Evolutionary conservation across 2,797 vertebrate species (phyloP), one percentile per base, ranked within the genome.

Genomic region (Mallotus villosus): DNA sequence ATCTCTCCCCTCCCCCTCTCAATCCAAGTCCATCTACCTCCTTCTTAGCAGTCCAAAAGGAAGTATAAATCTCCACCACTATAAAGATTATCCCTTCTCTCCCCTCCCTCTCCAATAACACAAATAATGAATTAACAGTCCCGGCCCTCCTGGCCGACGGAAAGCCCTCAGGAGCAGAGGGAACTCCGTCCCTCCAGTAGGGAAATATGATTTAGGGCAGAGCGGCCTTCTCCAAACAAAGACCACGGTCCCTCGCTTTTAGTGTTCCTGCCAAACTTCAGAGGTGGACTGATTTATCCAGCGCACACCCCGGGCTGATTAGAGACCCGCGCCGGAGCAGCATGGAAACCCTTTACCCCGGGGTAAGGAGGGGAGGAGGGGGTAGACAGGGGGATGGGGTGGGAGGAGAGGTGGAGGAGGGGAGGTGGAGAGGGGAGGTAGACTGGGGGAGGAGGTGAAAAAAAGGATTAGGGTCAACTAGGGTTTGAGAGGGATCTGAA

Each of bases 111-210:
- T 73, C 77, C 80, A 88, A 86, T 84, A 92, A 92, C 76, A 85
- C 83, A 83, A 83, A 83, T 90, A 91, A 92, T 90, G 90, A 92
- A 92, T 90, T 86, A 90, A 88, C 86, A 87, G 89, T 89, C 83
- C 70, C 81, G 79, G 83, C 75, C 74, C 80, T 76, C 80, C 81
- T 81, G 84, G 84, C 85, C 84, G 84, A 5, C 85, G 85, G 85
- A 86, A 84, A 88, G 89, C 90, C 80, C 1, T 55, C 64, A 68
- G 77, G 68, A 72, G 64, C 63, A 62, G 73, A 70, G 49, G 61
- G 63, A 69, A 65, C 27, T 37, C 75, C 65, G 34, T 67, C 27
- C 34, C 88, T 88, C 83, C 84, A 83, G 82, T 85, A 84, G 78
- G 78, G 85, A 88, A 90, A 88, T 85, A 91, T 88, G 89, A 92